Conservation (phyloP, 2,797 vertebrate species). For the Podargus strigoides region DNA sequence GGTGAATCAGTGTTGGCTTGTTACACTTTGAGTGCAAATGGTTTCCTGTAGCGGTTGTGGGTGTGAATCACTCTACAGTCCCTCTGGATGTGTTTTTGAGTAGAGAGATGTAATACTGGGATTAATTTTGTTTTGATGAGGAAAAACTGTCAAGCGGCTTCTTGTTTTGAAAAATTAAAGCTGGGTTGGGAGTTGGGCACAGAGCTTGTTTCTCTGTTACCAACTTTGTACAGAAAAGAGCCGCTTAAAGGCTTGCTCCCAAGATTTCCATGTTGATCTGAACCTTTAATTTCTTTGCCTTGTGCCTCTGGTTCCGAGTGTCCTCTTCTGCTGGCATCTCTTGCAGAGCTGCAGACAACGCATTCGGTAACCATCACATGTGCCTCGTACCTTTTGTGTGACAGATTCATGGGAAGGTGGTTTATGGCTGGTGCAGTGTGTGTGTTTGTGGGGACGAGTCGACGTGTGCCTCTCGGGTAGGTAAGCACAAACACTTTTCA, state of each 20-base stretch:
- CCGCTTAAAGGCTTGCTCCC: neutral
- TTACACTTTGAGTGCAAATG: conserved; percentile 47
- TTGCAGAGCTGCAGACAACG: neutral
- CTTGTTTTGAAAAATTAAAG: conserved; percentile 37
- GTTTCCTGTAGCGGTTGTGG: conserved; percentile 45
- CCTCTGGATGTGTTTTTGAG: conserved; percentile 50
- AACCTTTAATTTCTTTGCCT: neutral
- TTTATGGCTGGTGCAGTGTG: neutral
- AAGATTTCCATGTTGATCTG: neutral
- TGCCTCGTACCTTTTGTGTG: neutral
- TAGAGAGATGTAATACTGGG: conserved; percentile 9
- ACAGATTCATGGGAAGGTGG: neutral
- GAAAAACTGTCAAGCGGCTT: conserved; percentile 16
- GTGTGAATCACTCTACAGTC: conserved; percentile 51
- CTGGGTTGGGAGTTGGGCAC: neutral
- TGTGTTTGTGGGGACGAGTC: neutral
- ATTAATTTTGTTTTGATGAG: conserved; percentile 57
- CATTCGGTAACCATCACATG: neutral
- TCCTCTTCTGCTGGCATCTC: neutral
- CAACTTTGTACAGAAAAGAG: neutral
- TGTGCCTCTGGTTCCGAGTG: neutral
- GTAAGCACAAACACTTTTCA: neutral
- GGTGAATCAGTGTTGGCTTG: conserved; percentile 51
- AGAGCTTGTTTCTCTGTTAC: neutral
- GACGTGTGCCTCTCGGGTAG: neutral